Evolutionary conservation across 2,888 invertebrate genomes (phyloP).

Genomic region (Cyclophora albipunctata): DNA sequence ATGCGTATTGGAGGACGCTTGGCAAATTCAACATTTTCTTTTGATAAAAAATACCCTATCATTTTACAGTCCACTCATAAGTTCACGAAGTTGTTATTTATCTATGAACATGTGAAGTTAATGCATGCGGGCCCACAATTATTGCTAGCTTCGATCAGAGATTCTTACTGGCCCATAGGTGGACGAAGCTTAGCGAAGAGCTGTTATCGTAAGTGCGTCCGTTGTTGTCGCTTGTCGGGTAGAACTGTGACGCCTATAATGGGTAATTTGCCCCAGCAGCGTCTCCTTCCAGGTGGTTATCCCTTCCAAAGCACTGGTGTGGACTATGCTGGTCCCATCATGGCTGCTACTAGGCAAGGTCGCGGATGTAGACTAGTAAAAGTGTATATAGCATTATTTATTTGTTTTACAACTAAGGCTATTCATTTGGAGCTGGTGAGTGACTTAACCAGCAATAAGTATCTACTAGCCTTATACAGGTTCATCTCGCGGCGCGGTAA

Average conservation of each 20-base stretch:
- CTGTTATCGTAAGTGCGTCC: conserved; percentile 1
- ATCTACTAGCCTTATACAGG: conserved; percentile 1
- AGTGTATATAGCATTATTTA: conserved; percentile 9
- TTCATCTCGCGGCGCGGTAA: conserved; percentile 6
- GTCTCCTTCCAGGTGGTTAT: conserved; percentile 4
- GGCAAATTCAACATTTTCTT: conserved; percentile 3
- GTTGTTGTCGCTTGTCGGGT: conserved; percentile 7
- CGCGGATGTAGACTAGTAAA: conserved; percentile 8
- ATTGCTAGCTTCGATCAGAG: conserved; percentile 4
- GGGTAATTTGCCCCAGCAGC: conserved; percentile 4
- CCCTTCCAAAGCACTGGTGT: conserved; percentile 9
- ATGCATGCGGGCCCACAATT: conserved; percentile 9
- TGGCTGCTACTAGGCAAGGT: conserved; percentile 9
- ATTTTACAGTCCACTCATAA: conserved; percentile 10
- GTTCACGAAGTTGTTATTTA: conserved; percentile 8
- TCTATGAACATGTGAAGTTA: conserved; percentile 1
- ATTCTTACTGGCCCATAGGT: conserved; percentile 14
- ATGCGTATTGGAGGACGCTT: conserved; percentile 9
- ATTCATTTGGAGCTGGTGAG: conserved; percentile 2
- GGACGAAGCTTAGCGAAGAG: conserved; percentile 12
- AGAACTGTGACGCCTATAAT: conserved; percentile 5
- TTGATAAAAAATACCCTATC: conserved; percentile 13
- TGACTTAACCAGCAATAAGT: background rate
- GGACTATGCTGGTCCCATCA: conserved; percentile 14
- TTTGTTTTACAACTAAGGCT: conserved; percentile 5